Base-by-base conservation (phyloP, 2,797 vertebrate species). In the Crax fasciolata region DNA sequence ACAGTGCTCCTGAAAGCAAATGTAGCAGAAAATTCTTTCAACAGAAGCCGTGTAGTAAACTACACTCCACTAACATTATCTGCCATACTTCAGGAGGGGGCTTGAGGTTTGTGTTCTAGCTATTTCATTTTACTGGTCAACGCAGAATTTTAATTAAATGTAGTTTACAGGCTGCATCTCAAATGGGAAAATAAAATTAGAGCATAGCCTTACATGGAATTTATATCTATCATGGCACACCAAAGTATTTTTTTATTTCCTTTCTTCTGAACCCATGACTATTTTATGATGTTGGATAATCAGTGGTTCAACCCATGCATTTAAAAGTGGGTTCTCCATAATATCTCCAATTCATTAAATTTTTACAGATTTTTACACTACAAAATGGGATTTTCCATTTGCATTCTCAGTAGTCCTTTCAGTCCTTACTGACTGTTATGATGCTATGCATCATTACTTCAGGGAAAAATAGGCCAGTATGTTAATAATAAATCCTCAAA, bases 71-170 rank as follows among this genome's bases (percentile, higher is more conserved):
- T 89, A 93, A 91, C 65, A 32, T 87, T 81, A 73, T 85, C 65
- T 88, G 71, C 55, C 21, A 38, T 46, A 65, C 63, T 84, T 66
- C 54, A 12, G 9, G 20, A 38, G 51, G 25, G 72, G 43, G n/a
- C 48, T 78, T 83, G 62, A 27, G 8, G 7, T 89, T 85, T 89
- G 71, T 78, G 57, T 54, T 94, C 52, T 54, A 74, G 58, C 61
- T 90, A 84, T 92, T 95, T 41, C 19, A 9, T 96, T 96, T 97
- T 91, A 86, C 63, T 95, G 83, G 71, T 85, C 73, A 89, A 82
- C 78, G 61, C 32, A 55, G 54, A 91, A 84, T 95, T 97, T 96
- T 97, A 97, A 96, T 97, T 95, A 91, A 97, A 94, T 17, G 76
- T 12, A 84, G 54, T 43, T 94, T 87, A 86, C 44, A 89, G 70